Evolutionary conservation across 2,797 vertebrate genomes (phyloP).

Genomic region (Prunella strophiata): DNA sequence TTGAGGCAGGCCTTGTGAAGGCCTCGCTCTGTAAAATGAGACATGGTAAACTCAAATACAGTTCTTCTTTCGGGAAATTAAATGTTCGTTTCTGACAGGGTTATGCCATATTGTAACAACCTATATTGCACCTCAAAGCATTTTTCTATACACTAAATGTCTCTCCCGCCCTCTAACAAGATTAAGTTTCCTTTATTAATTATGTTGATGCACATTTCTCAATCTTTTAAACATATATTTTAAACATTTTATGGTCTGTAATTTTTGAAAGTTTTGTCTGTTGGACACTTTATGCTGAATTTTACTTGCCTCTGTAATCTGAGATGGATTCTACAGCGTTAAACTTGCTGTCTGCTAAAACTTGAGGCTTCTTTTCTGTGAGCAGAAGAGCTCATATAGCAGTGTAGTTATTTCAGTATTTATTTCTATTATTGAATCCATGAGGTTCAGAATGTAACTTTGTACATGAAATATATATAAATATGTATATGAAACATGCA

Average conservation of each 20-base stretch:
- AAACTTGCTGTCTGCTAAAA: constrained; percentile 79
- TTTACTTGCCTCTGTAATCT: constrained; percentile 82
- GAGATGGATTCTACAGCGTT: constrained; percentile 77
- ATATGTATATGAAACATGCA: constrained; percentile 89
- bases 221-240: constrained; percentile 82
- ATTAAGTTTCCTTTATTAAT: constrained; percentile 77
- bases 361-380: constrained; percentile 78
- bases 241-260: constrained; percentile 83
- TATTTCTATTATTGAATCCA: constrained; percentile 95
- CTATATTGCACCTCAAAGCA: constrained; percentile 65
- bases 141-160: constrained; percentile 79
- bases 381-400: constrained; percentile 79
- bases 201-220: constrained; percentile 77
- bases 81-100: constrained; percentile 79
- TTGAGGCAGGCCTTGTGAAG: constrained; percentile 51
- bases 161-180: constrained; percentile 73
- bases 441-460: constrained; percentile 98
- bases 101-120: constrained; percentile 73
- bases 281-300: constrained; percentile 78
- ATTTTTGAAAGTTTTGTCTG: constrained; percentile 78
- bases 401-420: constrained; percentile 96
- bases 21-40: constrained; percentile 63
- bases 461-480: constrained; percentile 95
- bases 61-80: constrained; percentile 77
- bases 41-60: constrained; percentile 78